Conservation (phyloP, 1,140 invertebrate genomes). For the Caenorhabditis brenneri region DNA sequence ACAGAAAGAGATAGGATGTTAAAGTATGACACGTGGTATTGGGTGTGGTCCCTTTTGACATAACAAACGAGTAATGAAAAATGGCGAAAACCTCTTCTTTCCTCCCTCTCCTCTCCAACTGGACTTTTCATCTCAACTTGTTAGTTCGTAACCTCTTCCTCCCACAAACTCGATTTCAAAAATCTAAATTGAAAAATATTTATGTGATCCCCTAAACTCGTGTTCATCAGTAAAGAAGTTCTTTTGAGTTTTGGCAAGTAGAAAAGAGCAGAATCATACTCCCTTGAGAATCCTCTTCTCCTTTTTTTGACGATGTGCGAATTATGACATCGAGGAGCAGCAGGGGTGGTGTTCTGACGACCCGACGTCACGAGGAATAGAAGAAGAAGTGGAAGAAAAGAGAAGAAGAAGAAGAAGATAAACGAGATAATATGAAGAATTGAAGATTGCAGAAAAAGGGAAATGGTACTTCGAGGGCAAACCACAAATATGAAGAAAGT, state of each 20-base stretch:
- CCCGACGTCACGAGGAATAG: background rate
- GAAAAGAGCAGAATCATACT: background rate
- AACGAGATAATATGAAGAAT: background rate
- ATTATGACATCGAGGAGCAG: conserved; percentile 15
- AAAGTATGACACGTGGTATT: conserved; percentile 20
- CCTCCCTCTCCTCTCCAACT: background rate
- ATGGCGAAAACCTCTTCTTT: background rate
- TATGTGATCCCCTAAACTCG: background rate
- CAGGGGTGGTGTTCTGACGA: background rate
- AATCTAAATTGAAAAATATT: background rate
- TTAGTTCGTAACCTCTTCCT: background rate
- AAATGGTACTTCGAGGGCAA: no score
- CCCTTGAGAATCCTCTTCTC: background rate
- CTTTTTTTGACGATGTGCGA: conserved; percentile 28
- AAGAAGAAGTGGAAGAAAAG: background rate
- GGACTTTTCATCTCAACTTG: background rate
- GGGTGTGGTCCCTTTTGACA: background rate
- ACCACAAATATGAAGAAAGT: no score
- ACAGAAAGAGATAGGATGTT: background rate
- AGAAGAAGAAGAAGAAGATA: background rate
- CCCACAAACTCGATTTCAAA: background rate
- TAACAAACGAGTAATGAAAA: conserved; percentile 17
- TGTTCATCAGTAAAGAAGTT: background rate
- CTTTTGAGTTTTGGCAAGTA: background rate
- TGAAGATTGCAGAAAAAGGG: background rate